Percentiles rank a stretch among this genome's conserved stretches.
phyloP scores from a whole-genome alignment of 2,797 vertebrate genomes.

The Carcharodon carcharias region DNA sequence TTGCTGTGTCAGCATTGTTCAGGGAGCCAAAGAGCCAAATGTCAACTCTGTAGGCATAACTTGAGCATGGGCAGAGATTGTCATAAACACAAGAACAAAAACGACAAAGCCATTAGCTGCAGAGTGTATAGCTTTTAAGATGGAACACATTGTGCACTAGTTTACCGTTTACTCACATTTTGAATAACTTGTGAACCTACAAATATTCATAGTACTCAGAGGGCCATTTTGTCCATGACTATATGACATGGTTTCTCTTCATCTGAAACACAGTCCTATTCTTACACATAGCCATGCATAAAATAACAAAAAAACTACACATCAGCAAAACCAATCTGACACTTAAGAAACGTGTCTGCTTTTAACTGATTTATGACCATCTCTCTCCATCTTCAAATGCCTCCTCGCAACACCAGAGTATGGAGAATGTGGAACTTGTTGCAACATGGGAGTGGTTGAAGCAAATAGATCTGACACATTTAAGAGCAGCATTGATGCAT shows the following conservation, averaged over 20 bases:
- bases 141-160: neutral
- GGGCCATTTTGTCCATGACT: neutral
- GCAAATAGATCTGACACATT: neutral
- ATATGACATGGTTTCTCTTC: neutral
- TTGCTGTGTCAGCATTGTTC: no score
- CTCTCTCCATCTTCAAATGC: neutral
- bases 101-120: neutral
- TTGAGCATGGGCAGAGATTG: neutral
- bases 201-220: neutral
- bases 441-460: neutral
- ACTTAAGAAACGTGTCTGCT: neutral
- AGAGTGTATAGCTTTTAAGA: constrained; percentile 11
- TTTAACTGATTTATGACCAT: neutral
- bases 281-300: neutral
- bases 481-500: neutral
- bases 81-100: neutral
- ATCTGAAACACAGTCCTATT: no score
- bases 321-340: neutral
- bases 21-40: neutral
- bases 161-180: neutral
- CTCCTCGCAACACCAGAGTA: neutral
- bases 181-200: neutral
- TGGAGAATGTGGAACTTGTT: neutral
- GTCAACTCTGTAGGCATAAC: no score
- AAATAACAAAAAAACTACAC: neutral